A percentile compares a stretch with the other conserved stretches of the same genome.
Conservation (phyloP, 2,888 invertebrate genomes). For the Acanthosepion lycidas region DNA sequence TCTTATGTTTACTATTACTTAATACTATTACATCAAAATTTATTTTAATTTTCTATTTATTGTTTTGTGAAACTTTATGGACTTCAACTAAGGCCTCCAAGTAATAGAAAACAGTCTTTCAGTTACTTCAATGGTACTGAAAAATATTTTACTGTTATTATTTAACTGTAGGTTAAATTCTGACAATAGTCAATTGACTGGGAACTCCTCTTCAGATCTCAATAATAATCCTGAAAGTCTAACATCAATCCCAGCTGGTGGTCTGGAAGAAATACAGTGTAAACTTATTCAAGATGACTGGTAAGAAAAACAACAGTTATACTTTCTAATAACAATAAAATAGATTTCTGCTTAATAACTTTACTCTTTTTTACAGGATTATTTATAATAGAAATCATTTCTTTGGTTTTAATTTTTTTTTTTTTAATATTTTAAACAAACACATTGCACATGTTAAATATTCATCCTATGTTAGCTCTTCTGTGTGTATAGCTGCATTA, state of each 20-base stretch:
- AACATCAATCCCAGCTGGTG: slow-evolving; percentile 79
- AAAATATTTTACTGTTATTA: not conserved
- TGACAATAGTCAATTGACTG: not conserved
- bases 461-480: too few species aligned
- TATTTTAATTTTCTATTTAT: not conserved
- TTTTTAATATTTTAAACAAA: not conserved
- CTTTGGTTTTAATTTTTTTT: not conserved
- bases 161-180: not conserved
- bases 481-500: too few species aligned
- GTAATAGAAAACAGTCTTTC: not conserved
- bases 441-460: too few species aligned
- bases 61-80: not conserved
- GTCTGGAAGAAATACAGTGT: slow-evolving; percentile 78
- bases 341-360: not conserved
- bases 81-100: not conserved
- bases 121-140: not conserved
- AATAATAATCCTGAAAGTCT: slow-evolving; percentile 13
- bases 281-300: slow-evolving; percentile 72
- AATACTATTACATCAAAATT: too few species aligned
- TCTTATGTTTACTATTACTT: too few species aligned
- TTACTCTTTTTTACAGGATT: not conserved
- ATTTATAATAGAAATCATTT: not conserved
- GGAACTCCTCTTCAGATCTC: slow-evolving; percentile 34
- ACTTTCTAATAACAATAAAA: not conserved
- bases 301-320: slow-evolving; percentile 72